Base-by-base conservation (phyloP, 2,888 invertebrate species). In the Parapristionchus giblindavisi region DNA sequence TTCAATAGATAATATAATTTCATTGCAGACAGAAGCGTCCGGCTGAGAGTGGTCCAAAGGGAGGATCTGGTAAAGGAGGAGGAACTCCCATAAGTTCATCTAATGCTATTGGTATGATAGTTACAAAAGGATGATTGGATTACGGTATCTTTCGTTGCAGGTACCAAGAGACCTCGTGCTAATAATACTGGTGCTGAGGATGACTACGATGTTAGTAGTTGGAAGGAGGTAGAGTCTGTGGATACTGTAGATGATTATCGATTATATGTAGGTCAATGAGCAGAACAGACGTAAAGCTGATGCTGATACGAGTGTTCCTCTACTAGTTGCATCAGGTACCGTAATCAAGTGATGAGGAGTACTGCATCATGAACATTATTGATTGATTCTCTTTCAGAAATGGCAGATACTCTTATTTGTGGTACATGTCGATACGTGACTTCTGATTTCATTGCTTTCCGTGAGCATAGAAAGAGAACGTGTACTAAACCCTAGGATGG, bases 371-470 rank as follows among this genome's bases (percentile, higher is more conserved):
- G n/a, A 54, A 24, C 8, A 43, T 8, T 8, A n/a, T n/a, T n/a
- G n/a, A n/a, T n/a, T 24, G 17, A 24, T 5, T 60, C 8, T 29
- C 3, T 34, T 54, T 27, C 70, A 78, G 79, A 72, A 38, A 75
- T 77, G 77, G 92, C 92, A 75, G 93, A 93, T 88, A 92, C 93
- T 80, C 90, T 93, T 83, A 93, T 93, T 83, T 93, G 93, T 88
- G 93, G 93, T 68, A 92, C 92, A 88, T 93, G 93, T 89, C 91
- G 92, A 80, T 92, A 92, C 88, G 91, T 92, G 90, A 93, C 93
- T 89, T 91, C 92, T 75, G 92, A 92, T 85, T 90, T 93, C 24
- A 92, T 92, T 82, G 92, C 92, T 83, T 90, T 93, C 79, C 90
- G 92, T 80, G 92, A 93, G 83, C 93, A 93, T 90, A 92, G 93